Evolutionary conservation across 2,797 vertebrate species (phyloP).

Genomic region (Pampus argenteus): DNA sequence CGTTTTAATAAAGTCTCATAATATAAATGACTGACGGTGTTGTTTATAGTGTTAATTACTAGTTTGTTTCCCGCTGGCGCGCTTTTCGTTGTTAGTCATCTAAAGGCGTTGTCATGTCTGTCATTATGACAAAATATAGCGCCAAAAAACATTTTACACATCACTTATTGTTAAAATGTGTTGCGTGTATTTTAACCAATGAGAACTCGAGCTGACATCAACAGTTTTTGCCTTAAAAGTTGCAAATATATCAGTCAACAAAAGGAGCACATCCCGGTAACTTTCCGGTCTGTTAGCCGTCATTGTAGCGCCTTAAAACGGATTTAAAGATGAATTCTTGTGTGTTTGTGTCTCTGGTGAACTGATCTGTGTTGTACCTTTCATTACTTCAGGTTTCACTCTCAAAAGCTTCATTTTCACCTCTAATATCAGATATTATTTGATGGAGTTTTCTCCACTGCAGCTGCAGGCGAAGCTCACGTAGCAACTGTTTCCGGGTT

Average conservation of each 20-base stretch:
- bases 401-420: neutral
- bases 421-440: conserved; percentile 1
- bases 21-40: too few species aligned
- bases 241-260: neutral
- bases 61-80: conserved; percentile 1
- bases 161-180: fast-evolving
- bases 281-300: neutral
- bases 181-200: fast-evolving
- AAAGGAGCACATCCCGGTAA: neutral
- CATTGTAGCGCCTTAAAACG: too few species aligned
- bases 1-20: too few species aligned
- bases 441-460: neutral
- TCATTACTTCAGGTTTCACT: neutral
- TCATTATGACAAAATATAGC: neutral
- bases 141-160: neutral
- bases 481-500: conserved; percentile 20
- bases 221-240: neutral
- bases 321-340: neutral
- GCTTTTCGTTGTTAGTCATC: neutral
- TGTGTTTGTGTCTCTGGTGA: neutral
- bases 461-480: neutral
- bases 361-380: neutral
- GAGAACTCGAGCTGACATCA: fast-evolving
- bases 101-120: neutral
- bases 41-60: neutral